Evolutionary conservation across 2,797 vertebrate species (phyloP).

Genomic region (Halcyon smyrnensis): DNA sequence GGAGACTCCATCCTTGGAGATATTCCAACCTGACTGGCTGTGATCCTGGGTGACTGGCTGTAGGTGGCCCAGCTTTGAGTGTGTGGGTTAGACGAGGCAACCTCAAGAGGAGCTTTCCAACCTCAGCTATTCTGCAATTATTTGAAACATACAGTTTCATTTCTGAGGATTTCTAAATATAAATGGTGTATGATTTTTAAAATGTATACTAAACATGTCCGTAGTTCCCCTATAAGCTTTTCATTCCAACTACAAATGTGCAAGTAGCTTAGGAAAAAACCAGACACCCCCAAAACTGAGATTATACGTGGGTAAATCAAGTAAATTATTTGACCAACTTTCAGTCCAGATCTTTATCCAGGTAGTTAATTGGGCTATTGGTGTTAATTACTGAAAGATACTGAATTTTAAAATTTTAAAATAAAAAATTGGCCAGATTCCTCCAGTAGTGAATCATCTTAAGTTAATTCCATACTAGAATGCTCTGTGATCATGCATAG

Average conservation of each 20-base stretch:
- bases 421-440: background rate
- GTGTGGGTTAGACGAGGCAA: rapidly evolving
- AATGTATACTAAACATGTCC: background rate
- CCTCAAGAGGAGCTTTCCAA: background rate
- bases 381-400: background rate
- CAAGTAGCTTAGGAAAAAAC: background rate
- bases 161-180: background rate
- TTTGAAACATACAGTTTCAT: background rate
- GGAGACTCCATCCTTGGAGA: background rate
- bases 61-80: background rate
- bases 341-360: background rate
- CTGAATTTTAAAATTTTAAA: background rate
- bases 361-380: background rate
- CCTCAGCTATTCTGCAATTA: background rate
- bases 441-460: background rate
- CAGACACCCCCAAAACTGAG: rapidly evolving
- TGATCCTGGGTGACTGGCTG: rapidly evolving
- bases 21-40: rapidly evolving
- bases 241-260: background rate
- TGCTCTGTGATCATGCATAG: background rate
- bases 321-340: background rate
- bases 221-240: background rate
- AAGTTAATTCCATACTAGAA: background rate
- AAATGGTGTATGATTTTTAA: background rate
- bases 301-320: background rate